Percentiles rank a stretch among this genome's conserved stretches.
Conservation (phyloP, 1,140 invertebrate species). For the Prorops nasuta region DNA sequence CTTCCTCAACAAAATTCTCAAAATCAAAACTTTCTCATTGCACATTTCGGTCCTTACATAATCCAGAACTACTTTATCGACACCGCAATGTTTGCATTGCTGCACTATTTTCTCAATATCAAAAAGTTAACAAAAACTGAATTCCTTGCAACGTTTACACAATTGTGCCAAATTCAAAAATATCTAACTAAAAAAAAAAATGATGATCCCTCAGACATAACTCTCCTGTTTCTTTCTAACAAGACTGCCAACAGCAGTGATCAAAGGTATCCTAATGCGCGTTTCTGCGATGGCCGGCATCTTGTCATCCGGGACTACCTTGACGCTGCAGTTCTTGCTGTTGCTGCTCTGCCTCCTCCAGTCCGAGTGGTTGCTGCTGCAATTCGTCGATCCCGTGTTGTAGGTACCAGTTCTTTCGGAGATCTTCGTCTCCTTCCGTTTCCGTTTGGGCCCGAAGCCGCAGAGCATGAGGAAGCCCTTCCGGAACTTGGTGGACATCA, state of each 20-base stretch:
- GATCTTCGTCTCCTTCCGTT: slow-evolving; percentile 27
- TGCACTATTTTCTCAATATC: too few species aligned
- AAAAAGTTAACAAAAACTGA: too few species aligned
- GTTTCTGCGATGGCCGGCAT: slow-evolving; percentile 24
- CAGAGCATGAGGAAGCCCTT: slow-evolving; percentile 73
- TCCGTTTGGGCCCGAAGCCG: slow-evolving; percentile 25
- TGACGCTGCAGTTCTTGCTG: slow-evolving; percentile 36
- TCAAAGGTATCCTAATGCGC: slow-evolving; percentile 29
- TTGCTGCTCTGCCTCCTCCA: slow-evolving; percentile 41
- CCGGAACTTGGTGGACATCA: slow-evolving; percentile 90
- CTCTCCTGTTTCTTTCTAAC: slow-evolving; percentile 36
- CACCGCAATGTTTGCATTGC: too few species aligned
- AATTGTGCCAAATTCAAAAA: too few species aligned
- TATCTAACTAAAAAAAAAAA: too few species aligned
- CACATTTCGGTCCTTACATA: too few species aligned
- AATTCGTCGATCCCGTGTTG: slow-evolving; percentile 37
- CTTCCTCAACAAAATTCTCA: too few species aligned
- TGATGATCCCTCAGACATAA: slow-evolving; percentile 39
- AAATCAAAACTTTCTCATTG: too few species aligned
- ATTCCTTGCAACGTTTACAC: too few species aligned
- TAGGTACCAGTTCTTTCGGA: slow-evolving; percentile 34
- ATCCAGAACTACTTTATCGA: too few species aligned
- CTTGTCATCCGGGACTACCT: slow-evolving; percentile 21
- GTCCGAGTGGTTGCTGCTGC: slow-evolving; percentile 42
- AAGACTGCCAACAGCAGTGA: slow-evolving; percentile 29